Base-by-base conservation (phyloP, 2,888 invertebrate species). In the Oithona nana region DNA sequence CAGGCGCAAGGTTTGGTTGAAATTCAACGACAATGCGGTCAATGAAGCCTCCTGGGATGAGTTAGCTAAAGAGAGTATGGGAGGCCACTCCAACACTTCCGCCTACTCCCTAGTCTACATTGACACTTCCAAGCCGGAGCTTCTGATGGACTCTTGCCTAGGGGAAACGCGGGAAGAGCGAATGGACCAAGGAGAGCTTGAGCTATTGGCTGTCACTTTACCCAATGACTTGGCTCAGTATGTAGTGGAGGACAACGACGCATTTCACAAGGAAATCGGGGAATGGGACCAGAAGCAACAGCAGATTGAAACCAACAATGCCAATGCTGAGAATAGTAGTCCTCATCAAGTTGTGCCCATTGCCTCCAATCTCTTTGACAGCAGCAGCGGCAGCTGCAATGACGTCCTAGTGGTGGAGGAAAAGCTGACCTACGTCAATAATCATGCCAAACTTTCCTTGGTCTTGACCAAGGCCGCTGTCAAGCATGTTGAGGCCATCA, bases 81-180 rank as follows among this genome's bases (percentile, higher is more conserved):
- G 75, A 55, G 75, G 75, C 30, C 72, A 72, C 66, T 73, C 74
- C 67, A 74, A 74, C 65, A 72, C 75, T 54, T 74, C 73, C 63
- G 75, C 75, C 51, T 75, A 75, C 68, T 75, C 75, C 65, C 69
- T 75, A 56, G 71, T 75, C 69, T 75, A 75, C 65, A 72, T 75
- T 22, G 72, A 74, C 65, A 67, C 69, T 55, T 67, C 67, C 49
- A 66, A 70, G 39, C 65, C 65, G 49, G 69, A 68, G 48, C 51
- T 51, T 51, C 8, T 51, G 24, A 8, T 51, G 24, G 51, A 51
- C 24, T 8, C n/a, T 6, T 28, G 8, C 28, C 20, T 64, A 24
- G 50, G 28, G 13, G 50, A 51, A 16, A 57, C 29, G 2, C 30
- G 11, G 3, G 26, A 26, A 28, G 31, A 29, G 29, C 20, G 26